A percentile compares a stretch with the other conserved stretches of the same genome.
Conservation (phyloP, 2,888 invertebrate genomes). For the Diarsia brunnea region DNA sequence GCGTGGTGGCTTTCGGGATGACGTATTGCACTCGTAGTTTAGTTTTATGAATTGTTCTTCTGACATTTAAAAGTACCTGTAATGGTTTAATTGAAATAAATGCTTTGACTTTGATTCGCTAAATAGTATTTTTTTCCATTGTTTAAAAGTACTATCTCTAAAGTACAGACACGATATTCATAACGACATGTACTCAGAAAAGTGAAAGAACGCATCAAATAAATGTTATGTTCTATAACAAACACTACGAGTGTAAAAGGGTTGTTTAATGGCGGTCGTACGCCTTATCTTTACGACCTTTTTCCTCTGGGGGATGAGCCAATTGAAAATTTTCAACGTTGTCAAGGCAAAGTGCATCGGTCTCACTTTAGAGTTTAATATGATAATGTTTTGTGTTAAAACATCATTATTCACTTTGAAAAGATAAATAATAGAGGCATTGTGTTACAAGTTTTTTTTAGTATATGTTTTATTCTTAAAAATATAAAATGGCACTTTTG, state of each 20-base stretch:
- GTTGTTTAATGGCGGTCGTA: constrained; percentile 54
- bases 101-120: too few species aligned
- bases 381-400: background rate
- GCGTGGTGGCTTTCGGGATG: too few species aligned
- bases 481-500: background rate
- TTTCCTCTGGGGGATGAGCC: constrained; percentile 49
- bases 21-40: too few species aligned
- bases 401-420: constrained; percentile 3
- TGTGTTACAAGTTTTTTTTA: background rate
- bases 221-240: constrained; percentile 27
- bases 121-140: background rate
- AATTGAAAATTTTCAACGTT: constrained; percentile 54
- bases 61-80: too few species aligned
- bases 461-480: background rate
- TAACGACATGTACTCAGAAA: constrained; percentile 23
- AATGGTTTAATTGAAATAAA: too few species aligned
- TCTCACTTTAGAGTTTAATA: constrained; percentile 12
- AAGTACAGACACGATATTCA: background rate
- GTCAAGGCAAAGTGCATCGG: constrained; percentile 37
- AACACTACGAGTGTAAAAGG: constrained; percentile 51
- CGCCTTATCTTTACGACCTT: constrained; percentile 47
- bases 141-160: constrained; percentile 1
- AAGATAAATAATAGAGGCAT: constrained; percentile 4
- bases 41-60: too few species aligned
- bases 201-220: constrained; percentile 55